A percentile compares a stretch with the other conserved stretches of the same genome.
These are phyloP conservation scores for Tor tambroides DNA, from an alignment of 2,113 vertebrate species.

Conservation along the genomic window DNA sequence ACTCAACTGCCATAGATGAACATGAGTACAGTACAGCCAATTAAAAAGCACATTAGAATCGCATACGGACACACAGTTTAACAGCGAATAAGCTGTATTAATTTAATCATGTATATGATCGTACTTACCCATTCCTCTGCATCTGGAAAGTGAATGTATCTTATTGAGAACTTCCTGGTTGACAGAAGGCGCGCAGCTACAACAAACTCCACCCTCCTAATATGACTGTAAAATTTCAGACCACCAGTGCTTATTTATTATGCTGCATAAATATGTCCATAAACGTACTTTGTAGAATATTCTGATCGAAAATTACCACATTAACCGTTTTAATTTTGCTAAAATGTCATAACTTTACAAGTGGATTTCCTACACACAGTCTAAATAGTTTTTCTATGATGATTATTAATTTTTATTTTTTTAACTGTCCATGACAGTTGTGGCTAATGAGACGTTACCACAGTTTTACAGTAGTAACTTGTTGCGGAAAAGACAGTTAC, in stretches of 20 bases:
- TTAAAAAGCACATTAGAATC: not conserved
- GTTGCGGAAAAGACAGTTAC: not conserved
- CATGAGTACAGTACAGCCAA: not conserved
- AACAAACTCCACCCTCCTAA: conserved; percentile 20
- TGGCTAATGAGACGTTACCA: not conserved
- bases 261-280: not conserved
- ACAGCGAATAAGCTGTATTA: not conserved
- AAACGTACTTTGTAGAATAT: not conserved
- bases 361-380: not conserved
- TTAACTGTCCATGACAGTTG: not conserved
- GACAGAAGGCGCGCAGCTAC: not conserved
- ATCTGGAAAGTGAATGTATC: conserved; percentile 1
- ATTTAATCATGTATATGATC: not conserved
- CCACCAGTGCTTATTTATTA: not conserved
- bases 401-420: not conserved
- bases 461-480: not conserved
- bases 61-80: too few relatives aligned
- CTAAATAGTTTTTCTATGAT: not conserved
- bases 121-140: conserved; percentile 39
- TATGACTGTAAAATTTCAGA: not conserved
- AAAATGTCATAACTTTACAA: not conserved
- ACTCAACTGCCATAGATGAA: not conserved
- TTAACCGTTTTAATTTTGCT: not conserved
- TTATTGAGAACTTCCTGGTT: conserved; percentile 47
- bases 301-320: not conserved